These are phyloP conservation scores for Zaprionus obscuricornis DNA, from an alignment of 2,888 invertebrate genomes.

Conservation along the genomic window DNA sequence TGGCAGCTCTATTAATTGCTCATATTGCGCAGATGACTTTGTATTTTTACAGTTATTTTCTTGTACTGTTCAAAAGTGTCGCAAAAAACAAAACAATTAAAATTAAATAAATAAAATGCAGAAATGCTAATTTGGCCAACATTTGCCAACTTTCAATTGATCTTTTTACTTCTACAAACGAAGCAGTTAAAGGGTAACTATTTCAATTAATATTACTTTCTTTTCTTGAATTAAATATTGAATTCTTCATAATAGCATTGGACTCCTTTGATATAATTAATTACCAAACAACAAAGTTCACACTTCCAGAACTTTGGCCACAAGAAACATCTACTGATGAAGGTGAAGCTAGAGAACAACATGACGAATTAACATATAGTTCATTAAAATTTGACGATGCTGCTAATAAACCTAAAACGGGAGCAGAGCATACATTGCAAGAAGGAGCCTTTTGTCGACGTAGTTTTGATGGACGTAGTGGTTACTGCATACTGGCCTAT, in stretches of 20 bases:
- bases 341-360: neutral
- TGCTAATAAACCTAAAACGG: constrained; percentile 2
- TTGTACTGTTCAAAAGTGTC: no score
- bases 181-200: constrained; percentile 13
- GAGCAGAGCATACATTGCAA: constrained; percentile 13
- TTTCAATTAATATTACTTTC: no score
- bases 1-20: no score
- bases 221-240: no score
- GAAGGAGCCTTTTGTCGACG: constrained; percentile 81
- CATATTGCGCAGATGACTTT: no score
- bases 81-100: neutral
- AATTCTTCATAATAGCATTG: constrained; percentile 31
- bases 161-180: constrained; percentile 10
- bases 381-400: constrained; percentile 50
- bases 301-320: constrained; percentile 45
- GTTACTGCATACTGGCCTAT: constrained; percentile 80
- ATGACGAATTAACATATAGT: constrained; percentile 31
- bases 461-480: constrained; percentile 80
- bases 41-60: no score
- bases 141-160: constrained; percentile 19
- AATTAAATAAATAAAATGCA: no score
- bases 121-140: constrained; percentile 41
- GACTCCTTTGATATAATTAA: constrained; percentile 49
- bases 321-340: neutral
- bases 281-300: constrained; percentile 63